Evolutionary conservation across 2,797 vertebrate species (phyloP).

Genomic region (Cercopithecus neglectus): DNA sequence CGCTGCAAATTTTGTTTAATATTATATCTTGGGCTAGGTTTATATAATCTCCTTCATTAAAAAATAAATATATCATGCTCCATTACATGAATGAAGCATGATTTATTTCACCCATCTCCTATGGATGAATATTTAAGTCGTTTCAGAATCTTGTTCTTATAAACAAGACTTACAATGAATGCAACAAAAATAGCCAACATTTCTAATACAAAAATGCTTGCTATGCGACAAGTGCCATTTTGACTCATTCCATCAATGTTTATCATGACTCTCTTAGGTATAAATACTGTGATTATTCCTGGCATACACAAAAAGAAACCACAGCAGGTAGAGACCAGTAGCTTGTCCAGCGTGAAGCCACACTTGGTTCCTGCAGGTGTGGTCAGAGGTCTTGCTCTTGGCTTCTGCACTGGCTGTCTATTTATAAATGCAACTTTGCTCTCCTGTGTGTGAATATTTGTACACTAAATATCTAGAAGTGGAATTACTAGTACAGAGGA

Average conservation of each 20-base stretch:
- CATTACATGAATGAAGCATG: background rate
- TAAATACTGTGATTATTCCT: accelerated
- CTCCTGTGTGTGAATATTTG: accelerated
- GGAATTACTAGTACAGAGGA: accelerated
- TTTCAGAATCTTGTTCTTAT: background rate
- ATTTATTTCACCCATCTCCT: background rate
- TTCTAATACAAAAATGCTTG: background rate
- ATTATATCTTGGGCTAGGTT: background rate
- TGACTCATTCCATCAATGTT: background rate
- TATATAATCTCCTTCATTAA: background rate
- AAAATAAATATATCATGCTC: background rate
- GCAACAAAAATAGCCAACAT: background rate
- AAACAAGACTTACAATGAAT: background rate
- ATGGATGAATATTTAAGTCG: background rate
- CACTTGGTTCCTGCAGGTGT: background rate
- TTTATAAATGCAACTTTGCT: accelerated
- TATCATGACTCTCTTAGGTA: accelerated
- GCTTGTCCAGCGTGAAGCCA: background rate
- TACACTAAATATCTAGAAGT: accelerated
- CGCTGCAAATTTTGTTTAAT: background rate
- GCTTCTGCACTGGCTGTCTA: background rate
- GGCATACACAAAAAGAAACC: background rate
- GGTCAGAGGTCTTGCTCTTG: background rate
- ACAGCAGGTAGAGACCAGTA: accelerated
- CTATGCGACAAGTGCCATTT: background rate